Evolutionary conservation across 2,113 vertebrate genomes (phyloP), one percentile per base, ranked within the genome.

Genomic region (Sebastes schlegelii): DNA sequence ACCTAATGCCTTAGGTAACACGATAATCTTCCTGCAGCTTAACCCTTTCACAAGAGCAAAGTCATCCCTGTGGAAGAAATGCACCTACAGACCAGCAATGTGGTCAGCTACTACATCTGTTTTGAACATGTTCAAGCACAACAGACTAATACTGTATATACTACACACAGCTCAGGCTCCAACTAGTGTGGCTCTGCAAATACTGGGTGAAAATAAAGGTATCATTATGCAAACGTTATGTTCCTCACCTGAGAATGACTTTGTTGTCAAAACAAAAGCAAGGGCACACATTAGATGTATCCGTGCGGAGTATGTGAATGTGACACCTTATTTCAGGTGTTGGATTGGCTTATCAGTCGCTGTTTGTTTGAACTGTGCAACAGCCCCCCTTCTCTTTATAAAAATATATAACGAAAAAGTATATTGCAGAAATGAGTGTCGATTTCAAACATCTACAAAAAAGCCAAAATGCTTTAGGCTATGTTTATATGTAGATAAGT

Each of bases 1-100:
- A 71, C 52, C 48, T 72, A 72, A 83, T 67, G 69, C 43, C 61
- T 89, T 92, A 88, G 62, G 82, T 93, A 93, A 92, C 83, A 76
- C 2, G 17, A 70, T 92, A 85, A 94, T 89, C 90, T 76, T 68
- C 60, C 58, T 75, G 61, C 78, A 76, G 88, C 86, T 92, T 91
- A 93, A 89, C 64, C 51, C 75, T 73, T 74, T 58, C 52, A 73
- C 26, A 19, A 79, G 45, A 83, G 67, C 49, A 83, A 83, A 78
- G 74, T 79, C 79, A 6, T 65, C 8, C 21, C 55, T 46, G 16
- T 40, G 58, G 77, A 84, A 51, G 62, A 79, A 73, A 79, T 21
- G 16, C n/a, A 65, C 13, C 23, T 21, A 23, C 19, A 73, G 12
- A 70, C 5, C 54, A 45, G 23, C 40, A 52, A 7, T 14, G 42